Evolutionary conservation across 2,888 invertebrate species (phyloP), one percentile per base, ranked within the genome.

Genomic region (Cryptus viduatorius): DNA sequence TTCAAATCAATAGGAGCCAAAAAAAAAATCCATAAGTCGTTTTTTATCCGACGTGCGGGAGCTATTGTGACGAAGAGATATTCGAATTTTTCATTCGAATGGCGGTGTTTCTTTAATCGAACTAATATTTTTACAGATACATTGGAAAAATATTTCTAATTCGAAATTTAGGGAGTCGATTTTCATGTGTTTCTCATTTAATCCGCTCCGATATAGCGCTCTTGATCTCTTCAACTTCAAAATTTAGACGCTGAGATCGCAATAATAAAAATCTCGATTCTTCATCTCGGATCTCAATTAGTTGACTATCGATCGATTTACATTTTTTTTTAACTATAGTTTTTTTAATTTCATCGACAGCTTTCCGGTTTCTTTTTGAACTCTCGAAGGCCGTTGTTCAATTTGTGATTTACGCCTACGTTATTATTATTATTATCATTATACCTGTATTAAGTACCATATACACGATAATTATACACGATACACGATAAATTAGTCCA

Each of bases 391-490:
- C 50, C 46, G 24, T 68, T 56, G 64, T 64, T 81, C 81, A 56
- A 69, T 83, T 78, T 84, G 84, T 83, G 85, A 83, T 83, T 83
- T 86, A 83, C 56, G 53, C 59, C 56, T 81, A 83, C 75, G 69
- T 83, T 75, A 78, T 81, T 83, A 80, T 72, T 67, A 72, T 79
- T 76, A 64, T 59, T n/a, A 79, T 72, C 65, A 56, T 83, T 24
- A 59, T 73, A 72, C 61, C 53, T 69, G 59, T 29, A 48, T 44
- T 68, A 75, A 14, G 37, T 71, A 56, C 56, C 42, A 64, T 72
- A 46, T 67, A 53, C 56, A 24, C 24, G 24, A 24, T 24, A 24
- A 24, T 24, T 24, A 24, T 24, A 24, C 24, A 24, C 24, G 24
- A 64, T 24, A 67, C 53, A 64, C 68, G 42, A 79, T 75, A 79